Percentiles rank a stretch among this genome's conserved stretches.
Conservation (phyloP, 2,797 vertebrate species). For the Silurus aristotelis region DNA sequence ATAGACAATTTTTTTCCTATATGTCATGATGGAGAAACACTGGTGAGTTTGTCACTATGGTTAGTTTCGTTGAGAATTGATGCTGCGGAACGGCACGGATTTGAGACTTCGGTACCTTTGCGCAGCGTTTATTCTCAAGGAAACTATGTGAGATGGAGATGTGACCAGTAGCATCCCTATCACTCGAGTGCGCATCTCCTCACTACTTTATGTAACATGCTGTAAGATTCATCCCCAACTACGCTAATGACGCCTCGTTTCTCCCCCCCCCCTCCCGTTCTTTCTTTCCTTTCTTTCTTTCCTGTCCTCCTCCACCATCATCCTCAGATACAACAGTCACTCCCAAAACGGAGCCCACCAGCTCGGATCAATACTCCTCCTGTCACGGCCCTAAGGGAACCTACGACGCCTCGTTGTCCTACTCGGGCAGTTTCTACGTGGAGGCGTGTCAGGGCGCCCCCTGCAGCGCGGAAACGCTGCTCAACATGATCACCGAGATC, state of each 20-base stretch:
- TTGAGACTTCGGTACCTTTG: too few relatives aligned
- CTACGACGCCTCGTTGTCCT: conserved; percentile 84
- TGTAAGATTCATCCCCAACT: conserved; percentile 23
- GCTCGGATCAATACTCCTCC: conserved; percentile 79
- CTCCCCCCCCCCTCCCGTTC: neutral
- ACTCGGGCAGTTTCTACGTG: conserved; percentile 97
- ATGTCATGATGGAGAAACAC: too few relatives aligned
- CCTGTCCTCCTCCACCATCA: conserved; percentile 56
- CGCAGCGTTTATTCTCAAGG: too few relatives aligned
- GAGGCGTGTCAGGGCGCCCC: conserved; percentile 89
- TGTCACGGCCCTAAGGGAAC: conserved; percentile 79
- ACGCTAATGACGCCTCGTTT: conserved; percentile 19
- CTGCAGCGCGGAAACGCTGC: conserved; percentile 93
- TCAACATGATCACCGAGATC: conserved; percentile 97
- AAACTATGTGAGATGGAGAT: too few relatives aligned
- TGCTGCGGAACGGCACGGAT: neutral
- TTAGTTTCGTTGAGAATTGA: neutral
- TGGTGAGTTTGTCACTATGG: too few relatives aligned
- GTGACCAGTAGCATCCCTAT: neutral
- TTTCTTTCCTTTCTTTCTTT: neutral
- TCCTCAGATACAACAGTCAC: conserved; percentile 76
- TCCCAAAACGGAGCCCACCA: conserved; percentile 81
- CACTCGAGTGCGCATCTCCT: conserved; percentile 29
- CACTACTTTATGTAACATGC: conserved; percentile 65
- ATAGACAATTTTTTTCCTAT: neutral